A percentile compares a stretch with the other conserved stretches of the same genome.
These are phyloP conservation scores for Amblyjoppa fuscipennis DNA, from an alignment of 2,888 invertebrate species.

Conservation along the genomic window DNA sequence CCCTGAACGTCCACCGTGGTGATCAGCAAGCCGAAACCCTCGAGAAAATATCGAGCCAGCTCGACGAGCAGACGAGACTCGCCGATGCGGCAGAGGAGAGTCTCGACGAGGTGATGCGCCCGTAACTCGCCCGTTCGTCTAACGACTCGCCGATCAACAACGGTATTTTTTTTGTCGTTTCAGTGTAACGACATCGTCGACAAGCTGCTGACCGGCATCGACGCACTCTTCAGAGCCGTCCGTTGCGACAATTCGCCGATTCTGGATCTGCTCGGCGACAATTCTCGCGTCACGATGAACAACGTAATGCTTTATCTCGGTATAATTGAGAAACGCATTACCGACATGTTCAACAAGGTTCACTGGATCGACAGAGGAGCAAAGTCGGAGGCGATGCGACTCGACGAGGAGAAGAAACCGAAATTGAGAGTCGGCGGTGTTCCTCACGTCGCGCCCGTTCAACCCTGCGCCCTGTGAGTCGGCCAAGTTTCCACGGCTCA, in stretches of 20 bases:
- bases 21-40: slow-evolving; percentile 88
- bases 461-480: slow-evolving; percentile 86
- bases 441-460: slow-evolving; percentile 83
- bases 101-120: slow-evolving; percentile 77
- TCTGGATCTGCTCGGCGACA: slow-evolving; percentile 90
- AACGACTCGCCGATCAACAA: background rate
- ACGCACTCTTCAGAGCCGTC: slow-evolving; percentile 87
- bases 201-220: slow-evolving; percentile 85
- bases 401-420: slow-evolving; percentile 82
- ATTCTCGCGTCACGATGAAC: slow-evolving; percentile 90
- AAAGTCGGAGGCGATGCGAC: slow-evolving; percentile 76
- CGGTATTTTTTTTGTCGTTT: slow-evolving; percentile 42
- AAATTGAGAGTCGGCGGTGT: slow-evolving; percentile 81
- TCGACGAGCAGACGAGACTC: slow-evolving; percentile 85
- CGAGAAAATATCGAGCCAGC: slow-evolving; percentile 86
- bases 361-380: slow-evolving; percentile 83
- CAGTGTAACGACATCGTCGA: slow-evolving; percentile 82
- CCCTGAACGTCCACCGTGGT: slow-evolving; percentile 87
- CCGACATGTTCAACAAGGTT: slow-evolving; percentile 88
- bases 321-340: slow-evolving; percentile 92
- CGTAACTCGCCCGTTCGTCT: background rate
- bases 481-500: slow-evolving; percentile 19
- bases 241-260: slow-evolving; percentile 91
- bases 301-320: slow-evolving; percentile 94
- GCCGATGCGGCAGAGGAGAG: slow-evolving; percentile 83